Conservation (phyloP, 1,140 invertebrate genomes). For the Zaprionus ghesquierei region DNA sequence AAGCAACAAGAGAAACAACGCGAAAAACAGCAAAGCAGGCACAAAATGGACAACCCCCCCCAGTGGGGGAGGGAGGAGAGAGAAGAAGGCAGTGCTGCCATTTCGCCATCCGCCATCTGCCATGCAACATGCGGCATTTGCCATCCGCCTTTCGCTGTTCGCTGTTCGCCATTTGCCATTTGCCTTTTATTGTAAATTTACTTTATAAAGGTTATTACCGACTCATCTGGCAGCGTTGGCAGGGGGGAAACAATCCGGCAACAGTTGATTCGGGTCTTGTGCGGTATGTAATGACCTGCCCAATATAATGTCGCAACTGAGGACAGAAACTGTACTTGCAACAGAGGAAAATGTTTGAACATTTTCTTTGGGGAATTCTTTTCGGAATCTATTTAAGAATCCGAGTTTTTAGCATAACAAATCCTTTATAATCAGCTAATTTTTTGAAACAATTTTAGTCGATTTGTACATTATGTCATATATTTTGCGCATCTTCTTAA, state of each 20-base stretch:
- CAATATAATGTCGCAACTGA: background rate
- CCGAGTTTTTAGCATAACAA: too few species aligned
- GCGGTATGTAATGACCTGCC: conserved; percentile 23
- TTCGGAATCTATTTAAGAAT: background rate
- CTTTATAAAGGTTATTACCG: conserved; percentile 78
- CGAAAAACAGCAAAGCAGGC: conserved; percentile 5
- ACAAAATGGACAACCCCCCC: conserved; percentile 25
- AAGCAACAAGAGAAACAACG: conserved; percentile 8
- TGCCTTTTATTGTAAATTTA: conserved; percentile 78
- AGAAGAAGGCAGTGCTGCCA: conserved; percentile 1
- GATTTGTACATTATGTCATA: too few species aligned
- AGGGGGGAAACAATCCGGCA: background rate
- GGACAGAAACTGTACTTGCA: background rate
- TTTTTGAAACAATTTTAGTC: too few species aligned
- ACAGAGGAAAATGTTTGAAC: background rate
- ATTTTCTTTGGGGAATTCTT: background rate
- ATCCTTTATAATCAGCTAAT: too few species aligned
- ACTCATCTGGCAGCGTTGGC: background rate
- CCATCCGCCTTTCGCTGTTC: conserved; percentile 2
- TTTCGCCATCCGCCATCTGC: conserved; percentile 11
- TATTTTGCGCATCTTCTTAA: too few species aligned
- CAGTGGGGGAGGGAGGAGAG: background rate
- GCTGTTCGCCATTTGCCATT: conserved; percentile 55
- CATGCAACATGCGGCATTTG: conserved; percentile 9
- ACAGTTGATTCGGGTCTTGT: conserved; percentile 17